phyloP scores from a whole-genome alignment of 64 coral and sea anemone species.

The Stichodactyla mertensii region DNA sequence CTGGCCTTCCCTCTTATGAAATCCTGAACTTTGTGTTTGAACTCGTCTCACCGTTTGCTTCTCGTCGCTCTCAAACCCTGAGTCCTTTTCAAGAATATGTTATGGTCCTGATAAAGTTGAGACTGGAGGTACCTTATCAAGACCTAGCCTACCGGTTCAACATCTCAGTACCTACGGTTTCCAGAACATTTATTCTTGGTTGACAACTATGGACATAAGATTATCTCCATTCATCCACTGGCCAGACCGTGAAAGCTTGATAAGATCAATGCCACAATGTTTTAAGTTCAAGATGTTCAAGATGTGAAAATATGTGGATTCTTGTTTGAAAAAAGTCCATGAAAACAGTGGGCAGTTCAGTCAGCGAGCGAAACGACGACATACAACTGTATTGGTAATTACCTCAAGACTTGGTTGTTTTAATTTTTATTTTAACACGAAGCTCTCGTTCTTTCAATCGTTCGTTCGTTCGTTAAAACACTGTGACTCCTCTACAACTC shows the following conservation, averaged over 20 bases:
- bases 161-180: conserved; percentile 28
- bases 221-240: conserved; percentile 18
- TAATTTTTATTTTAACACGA: too few relatives aligned
- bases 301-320: too few relatives aligned
- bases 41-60: conserved; percentile 3
- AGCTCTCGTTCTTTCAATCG: too few relatives aligned
- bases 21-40: conserved; percentile 19
- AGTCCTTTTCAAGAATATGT: conserved; percentile 35
- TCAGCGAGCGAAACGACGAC: too few relatives aligned
- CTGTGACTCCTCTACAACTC: too few relatives aligned
- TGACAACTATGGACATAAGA: conserved; percentile 35
- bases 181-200: conserved; percentile 33
- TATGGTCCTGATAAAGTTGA: conserved; percentile 30
- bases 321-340: too few relatives aligned
- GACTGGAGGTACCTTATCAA: conserved; percentile 18
- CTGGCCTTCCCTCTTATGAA: too few relatives aligned
- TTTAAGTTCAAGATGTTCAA: conserved; percentile 31
- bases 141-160: conserved; percentile 32
- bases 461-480: too few relatives aligned
- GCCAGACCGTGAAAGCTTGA: conserved; percentile 30
- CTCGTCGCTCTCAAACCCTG: conserved; percentile 22
- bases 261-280: conserved; percentile 31
- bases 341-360: too few relatives aligned
- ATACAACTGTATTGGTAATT: too few relatives aligned
- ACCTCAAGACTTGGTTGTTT: too few relatives aligned